phyloP scores from a whole-genome alignment of 2,797 vertebrate genomes.

The Rhynchotus rufescens region DNA sequence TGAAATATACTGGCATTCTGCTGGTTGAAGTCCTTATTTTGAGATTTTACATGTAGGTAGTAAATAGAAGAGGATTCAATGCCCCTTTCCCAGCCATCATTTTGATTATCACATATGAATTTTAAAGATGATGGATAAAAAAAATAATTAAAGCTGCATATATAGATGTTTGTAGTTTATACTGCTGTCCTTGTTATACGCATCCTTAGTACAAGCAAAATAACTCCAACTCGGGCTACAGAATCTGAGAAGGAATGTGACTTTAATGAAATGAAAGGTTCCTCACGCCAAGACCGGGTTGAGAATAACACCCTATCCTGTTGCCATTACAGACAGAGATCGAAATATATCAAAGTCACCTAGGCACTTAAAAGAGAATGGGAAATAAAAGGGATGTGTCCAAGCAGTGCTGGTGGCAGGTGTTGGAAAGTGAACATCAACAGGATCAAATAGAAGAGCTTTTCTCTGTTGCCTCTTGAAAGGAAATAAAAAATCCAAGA shows the following conservation, averaged over 20 bases:
- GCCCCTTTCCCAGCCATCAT: not conserved
- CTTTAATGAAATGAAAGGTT: conserved; percentile 79
- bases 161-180: not conserved
- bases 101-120: conserved; percentile 62
- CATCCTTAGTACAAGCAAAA: conserved; percentile 40
- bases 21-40: conserved; percentile 35
- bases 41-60: conserved; percentile 36
- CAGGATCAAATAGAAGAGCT: conserved; percentile 81
- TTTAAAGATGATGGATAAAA: conserved; percentile 52
- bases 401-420: conserved; percentile 82
- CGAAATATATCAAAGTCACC: conserved; percentile 84
- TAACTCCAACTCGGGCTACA: conserved; percentile 45
- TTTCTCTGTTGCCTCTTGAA: conserved; percentile 81
- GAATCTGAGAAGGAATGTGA: conserved; percentile 70
- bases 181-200: conserved; percentile 15
- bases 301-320: conserved; percentile 79
- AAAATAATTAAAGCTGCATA: conserved; percentile 42
- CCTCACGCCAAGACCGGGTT: conserved; percentile 76
- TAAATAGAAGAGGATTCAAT: conserved; percentile 51
- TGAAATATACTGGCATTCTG: conserved; percentile 54
- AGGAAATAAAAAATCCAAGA: conserved; percentile 71
- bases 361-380: conserved; percentile 85
- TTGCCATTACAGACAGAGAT: conserved; percentile 81
- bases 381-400: conserved; percentile 85
- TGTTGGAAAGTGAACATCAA: conserved; percentile 79